A percentile compares a stretch with the other conserved stretches of the same genome.
Conservation (phyloP, 2,113 vertebrate species). For the Beaufortia kweichowensis region DNA sequence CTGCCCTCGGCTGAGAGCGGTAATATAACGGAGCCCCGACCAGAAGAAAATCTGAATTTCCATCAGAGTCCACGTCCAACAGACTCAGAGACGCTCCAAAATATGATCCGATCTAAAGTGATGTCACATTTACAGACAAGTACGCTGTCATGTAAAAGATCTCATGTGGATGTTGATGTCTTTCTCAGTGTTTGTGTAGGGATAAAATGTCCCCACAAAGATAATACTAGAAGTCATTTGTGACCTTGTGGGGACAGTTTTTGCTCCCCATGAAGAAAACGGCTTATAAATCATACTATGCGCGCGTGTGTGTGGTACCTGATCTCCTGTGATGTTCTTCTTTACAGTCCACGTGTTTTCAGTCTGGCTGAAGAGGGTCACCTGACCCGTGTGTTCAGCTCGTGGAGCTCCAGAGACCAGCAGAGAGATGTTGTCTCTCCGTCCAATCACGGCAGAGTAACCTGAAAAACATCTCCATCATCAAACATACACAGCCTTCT, state of each 20-base stretch:
- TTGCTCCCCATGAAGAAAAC: too few species aligned
- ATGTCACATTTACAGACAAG: not conserved
- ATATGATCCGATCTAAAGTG: constrained; percentile 81
- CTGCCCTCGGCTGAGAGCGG: constrained; percentile 63
- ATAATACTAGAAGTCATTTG: too few species aligned
- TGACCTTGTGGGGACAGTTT: too few species aligned
- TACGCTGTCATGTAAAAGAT: too few species aligned
- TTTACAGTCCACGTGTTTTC: constrained; percentile 40
- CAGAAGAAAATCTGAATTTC: constrained; percentile 78
- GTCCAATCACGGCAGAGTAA: constrained; percentile 67
- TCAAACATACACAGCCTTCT: not conserved
- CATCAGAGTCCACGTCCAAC: constrained; percentile 75
- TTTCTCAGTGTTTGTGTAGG: too few species aligned
- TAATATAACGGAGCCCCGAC: constrained; percentile 80
- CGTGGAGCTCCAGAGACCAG: constrained; percentile 74
- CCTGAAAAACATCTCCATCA: constrained; percentile 57
- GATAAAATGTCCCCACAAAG: too few species aligned
- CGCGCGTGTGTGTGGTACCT: constrained; percentile 61
- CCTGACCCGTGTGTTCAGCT: constrained; percentile 65
- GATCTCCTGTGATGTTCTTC: constrained; percentile 55
- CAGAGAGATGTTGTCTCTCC: constrained; percentile 39
- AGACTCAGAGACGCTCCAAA: constrained; percentile 81
- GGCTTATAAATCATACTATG: too few species aligned
- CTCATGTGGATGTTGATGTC: too few species aligned
- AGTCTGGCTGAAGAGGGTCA: constrained; percentile 59